Conservation (phyloP, 2,113 vertebrate species). For the Coryphaenoides rupestris region DNA sequence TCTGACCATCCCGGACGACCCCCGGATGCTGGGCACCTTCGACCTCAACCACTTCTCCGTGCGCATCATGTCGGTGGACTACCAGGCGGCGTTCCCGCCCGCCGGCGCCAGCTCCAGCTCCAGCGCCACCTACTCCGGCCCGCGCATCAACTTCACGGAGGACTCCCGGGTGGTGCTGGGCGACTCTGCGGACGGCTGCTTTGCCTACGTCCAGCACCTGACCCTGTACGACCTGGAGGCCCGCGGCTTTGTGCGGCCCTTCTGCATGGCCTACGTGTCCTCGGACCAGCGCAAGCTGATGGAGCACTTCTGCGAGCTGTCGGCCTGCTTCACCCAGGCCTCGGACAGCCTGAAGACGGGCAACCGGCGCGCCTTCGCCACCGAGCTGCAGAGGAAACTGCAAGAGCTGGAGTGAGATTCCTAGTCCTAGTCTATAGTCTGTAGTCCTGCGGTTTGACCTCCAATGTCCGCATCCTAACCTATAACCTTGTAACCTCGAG, state of each 20-base stretch:
- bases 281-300: constrained; percentile 90
- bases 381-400: constrained; percentile 87
- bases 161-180: constrained; percentile 92
- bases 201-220: constrained; percentile 91
- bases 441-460: too few species aligned
- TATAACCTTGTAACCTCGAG: too few species aligned
- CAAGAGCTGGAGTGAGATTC: constrained; percentile 86
- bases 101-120: constrained; percentile 48
- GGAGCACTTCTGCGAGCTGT: constrained; percentile 86
- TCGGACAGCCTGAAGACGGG: constrained; percentile 92
- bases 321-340: constrained; percentile 82
- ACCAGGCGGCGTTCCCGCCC: constrained; percentile 88
- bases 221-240: constrained; percentile 93
- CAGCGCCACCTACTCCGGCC: constrained; percentile 64
- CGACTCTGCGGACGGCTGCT: constrained; percentile 86
- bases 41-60: constrained; percentile 96
- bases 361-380: constrained; percentile 91
- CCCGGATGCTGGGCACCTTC: constrained; percentile 81
- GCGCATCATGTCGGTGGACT: constrained; percentile 97
- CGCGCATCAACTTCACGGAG: constrained; percentile 90
- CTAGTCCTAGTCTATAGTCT: too few species aligned
- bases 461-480: too few species aligned
- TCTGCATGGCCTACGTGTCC: constrained; percentile 95
- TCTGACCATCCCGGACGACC: constrained; percentile 84
- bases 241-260: constrained; percentile 90